Evolutionary conservation across 2,888 invertebrate species (phyloP), one percentile per base, ranked within the genome.

Genomic region (Diabrotica balteata): DNA sequence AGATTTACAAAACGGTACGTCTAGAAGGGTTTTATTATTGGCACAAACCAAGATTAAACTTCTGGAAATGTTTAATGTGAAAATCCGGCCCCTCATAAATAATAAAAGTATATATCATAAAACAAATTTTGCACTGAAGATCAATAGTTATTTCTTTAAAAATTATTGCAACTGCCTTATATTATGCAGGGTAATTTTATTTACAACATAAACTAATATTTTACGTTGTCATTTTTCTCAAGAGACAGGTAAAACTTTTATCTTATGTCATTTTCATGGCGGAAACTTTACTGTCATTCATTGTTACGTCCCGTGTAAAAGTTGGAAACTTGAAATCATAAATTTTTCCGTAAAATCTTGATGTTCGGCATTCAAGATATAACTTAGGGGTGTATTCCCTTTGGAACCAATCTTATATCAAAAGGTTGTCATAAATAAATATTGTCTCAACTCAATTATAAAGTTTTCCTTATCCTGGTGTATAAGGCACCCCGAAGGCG

Each of bases 401-500:
- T n/a, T 54, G 65, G 63, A 66, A 54, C 52, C 63, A 63, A 66
- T 66, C 63, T 69, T 53, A 59, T 66, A 59, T 59, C 49, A 59
- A 54, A 66, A 58, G 57, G 63, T 57, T 72, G 68, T 68, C 72
- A 68, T 72, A 72, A 72, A 75, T 72, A 75, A 72, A 75, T 72
- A 72, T 75, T 75, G 73, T 68, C 62, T 68, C 62, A 72, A 75
- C 72, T 72, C 72, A 71, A 73, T 74, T 74, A 72, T 72, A 71
- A 71, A 70, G 71, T 72, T 71, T 72, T 68, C 58, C 63, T 67
- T 67, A 32, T 32, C 32, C 32, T 5, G 32, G 32, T 1, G 32
- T 32, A 32, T 32, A 32, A 32, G 32, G 17, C 17, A 17, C 17
- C 17, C 17, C 17, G 17, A 17, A 17, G 17, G 32, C 32, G 32